Evolutionary conservation across 2,888 invertebrate species (phyloP), one percentile per base, ranked within the genome.

Genomic region (Drosophila anomalata): DNA sequence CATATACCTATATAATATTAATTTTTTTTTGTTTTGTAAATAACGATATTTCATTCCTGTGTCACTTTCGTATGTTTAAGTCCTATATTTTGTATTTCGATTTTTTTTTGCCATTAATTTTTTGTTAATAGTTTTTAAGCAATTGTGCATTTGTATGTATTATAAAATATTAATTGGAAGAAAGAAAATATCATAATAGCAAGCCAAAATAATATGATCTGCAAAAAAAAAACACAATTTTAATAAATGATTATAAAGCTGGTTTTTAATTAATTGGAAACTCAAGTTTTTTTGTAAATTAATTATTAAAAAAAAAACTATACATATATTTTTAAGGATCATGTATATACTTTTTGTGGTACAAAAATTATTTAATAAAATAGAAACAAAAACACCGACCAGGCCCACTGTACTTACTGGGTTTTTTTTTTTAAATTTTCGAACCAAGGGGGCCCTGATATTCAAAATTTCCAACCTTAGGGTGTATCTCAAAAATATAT

Each of bases 21-120:
- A 39, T 36, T 17, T 74, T 53, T 73, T 79, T 74, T 73, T 78
- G 77, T 76, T 76, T 66, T 77, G 78, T 79, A 80, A 75, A 67
- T 70, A 60, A 52, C 61, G 54, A 53, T 68, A 50, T 55, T 51
- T 36, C 36, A 36, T 36, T n/a, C n/a, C n/a, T 36, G 36, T 36
- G 14, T 33, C 33, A 54, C 50, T 51, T 22, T n/a, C 46, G 24
- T 20, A 42, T 66, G 51, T 81, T 57, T 80, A 79, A 79, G 84
- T 48, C 48, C 60, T 63, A 72, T 50, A 55, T 9, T n/a, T 26
- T 67, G 42, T 72, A 58, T 62, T 9, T 29, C 9, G 29, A 2
- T 29, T 29, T 9, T 62, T 63, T 77, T 67, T 67, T 62, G 47
- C 36, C 36, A 42, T 57, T 52, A 7, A 55, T 69, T 29, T 46